phyloP scores from a whole-genome alignment of 2,888 invertebrate species.

The Andricus curvator region DNA sequence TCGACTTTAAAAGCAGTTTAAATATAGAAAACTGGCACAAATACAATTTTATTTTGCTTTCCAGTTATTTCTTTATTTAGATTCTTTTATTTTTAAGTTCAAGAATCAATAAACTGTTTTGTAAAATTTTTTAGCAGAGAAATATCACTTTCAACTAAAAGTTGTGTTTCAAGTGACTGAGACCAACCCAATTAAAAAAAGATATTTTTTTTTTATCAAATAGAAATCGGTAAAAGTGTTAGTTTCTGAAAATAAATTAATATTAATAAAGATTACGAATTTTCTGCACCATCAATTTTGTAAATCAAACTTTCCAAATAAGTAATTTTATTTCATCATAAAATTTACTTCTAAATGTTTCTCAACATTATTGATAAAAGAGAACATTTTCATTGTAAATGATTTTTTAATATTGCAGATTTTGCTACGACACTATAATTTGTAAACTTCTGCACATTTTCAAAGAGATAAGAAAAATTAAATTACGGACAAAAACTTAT shows the following conservation, averaged over 20 bases:
- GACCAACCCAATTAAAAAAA: background rate
- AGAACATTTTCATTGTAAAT: too few relatives aligned
- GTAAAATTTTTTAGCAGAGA: background rate
- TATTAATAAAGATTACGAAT: background rate
- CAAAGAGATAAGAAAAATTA: too few relatives aligned
- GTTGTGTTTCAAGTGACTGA: slow-evolving; percentile 7
- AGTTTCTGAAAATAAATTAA: background rate
- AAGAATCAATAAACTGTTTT: background rate
- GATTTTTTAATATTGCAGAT: too few relatives aligned
- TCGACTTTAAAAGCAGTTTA: background rate
- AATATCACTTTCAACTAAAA: background rate
- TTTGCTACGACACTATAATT: too few relatives aligned
- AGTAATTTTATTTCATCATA: too few relatives aligned
- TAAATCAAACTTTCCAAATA: too few relatives aligned
- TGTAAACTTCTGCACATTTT: too few relatives aligned
- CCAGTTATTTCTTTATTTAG: background rate
- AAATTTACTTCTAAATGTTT: too few relatives aligned
- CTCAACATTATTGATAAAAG: too few relatives aligned
- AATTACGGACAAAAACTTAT: too few relatives aligned
- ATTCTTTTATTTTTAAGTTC: background rate
- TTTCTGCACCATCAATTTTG: too few relatives aligned
- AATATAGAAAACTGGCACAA: background rate
- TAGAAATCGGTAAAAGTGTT: background rate
- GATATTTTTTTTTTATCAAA: background rate
- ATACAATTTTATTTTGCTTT: background rate